Evolutionary conservation across 2,797 vertebrate species (phyloP), one percentile per base, ranked within the genome.

Genomic region (Pogonophryne albipinna): DNA sequence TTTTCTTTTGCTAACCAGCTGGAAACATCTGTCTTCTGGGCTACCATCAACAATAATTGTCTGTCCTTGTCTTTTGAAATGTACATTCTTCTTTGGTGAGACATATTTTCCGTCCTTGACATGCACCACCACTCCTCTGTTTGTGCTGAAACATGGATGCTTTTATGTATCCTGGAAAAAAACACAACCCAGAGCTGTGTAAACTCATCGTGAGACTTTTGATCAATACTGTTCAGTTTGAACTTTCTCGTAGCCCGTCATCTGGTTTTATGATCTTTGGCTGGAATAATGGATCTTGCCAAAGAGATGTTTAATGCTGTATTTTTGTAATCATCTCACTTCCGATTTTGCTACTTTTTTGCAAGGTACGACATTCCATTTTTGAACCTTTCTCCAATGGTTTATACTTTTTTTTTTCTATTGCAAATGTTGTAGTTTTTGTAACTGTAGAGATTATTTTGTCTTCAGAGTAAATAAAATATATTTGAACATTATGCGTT

Each of bases 371-470:
- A 88, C 85, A 70, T 87, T 91, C 87, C 83, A 60, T 67, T 82
- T 86, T 83, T 42, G 70, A 74, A 76, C 87, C 78, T 80, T 87
- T 68, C 38, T 82, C 80, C 64, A 65, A 7, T 65, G 62, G 19
- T 80, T 87, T 64, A 67, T 81, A 45, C 52, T 67, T 49, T 27
- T 53, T n/a, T 81, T 82, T 86, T 82, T 76, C 55, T 84, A 64
- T 84, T 87, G 75, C 66, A 85, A 83, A 34, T 91, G 91, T 91
- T 91, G 90, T 93, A 92, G 90, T 87, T 85, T 93, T 91, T 94
- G 87, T 91, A 93, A 87, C 87, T 89, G 83, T 92, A 92, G 91
- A 92, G 78, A 89, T 86, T 90, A 89, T 92, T 92, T 91, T 90
- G 79, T 89, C 80, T 90, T 90, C 80, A 92, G 87, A 93, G 86